Evolutionary conservation across 2,797 vertebrate genomes (phyloP), one percentile per base, ranked within the genome.

Genomic region (Jordanella pulchra): DNA sequence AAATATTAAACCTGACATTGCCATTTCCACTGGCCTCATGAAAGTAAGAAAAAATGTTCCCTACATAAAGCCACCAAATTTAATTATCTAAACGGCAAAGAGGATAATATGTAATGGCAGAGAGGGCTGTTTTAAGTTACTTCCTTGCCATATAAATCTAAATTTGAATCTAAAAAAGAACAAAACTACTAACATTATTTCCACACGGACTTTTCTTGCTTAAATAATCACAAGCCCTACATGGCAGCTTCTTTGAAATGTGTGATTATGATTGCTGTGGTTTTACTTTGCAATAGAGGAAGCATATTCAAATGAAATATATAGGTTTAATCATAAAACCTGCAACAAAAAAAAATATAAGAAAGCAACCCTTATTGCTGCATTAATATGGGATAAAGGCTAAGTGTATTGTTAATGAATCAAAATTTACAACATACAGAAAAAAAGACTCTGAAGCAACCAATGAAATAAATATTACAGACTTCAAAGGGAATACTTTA

Each of bases 1-100:
- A 73, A 73, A 84, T 77, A 85, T 78, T 77, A 72, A 65, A 80
- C 65, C 76, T 68, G 79, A 86, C 81, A 72, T 1, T 1, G 51
- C 51, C 14, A 27, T 64, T 86, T 32, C 73, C 25, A 42, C 50
- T 77, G 67, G 72, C 80, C 65, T 77, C 42, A 56, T 12, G 18
- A 58, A 71, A 80, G 77, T 67, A 64, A 64, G 42, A 32, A 74
- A 69, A 81, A 51, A 72, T 56, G 65, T 68, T 70, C 47, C 47
- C 64, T 28, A 45, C 15, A n/a, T 70, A 58, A 69, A 65, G 67
- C 30, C 58, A 9, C 35, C 56, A 54, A 25, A 67, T 75, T 45
- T 63, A 42, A 54, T 71, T 4, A 75, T 71, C 0, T 65, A 80
- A 39, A 23, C 47, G 56, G 71, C 64, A 69, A 72, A 70, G 39